Evolutionary conservation across 2,888 invertebrate species (phyloP).

Genomic region (Matsumyia berberina): DNA sequence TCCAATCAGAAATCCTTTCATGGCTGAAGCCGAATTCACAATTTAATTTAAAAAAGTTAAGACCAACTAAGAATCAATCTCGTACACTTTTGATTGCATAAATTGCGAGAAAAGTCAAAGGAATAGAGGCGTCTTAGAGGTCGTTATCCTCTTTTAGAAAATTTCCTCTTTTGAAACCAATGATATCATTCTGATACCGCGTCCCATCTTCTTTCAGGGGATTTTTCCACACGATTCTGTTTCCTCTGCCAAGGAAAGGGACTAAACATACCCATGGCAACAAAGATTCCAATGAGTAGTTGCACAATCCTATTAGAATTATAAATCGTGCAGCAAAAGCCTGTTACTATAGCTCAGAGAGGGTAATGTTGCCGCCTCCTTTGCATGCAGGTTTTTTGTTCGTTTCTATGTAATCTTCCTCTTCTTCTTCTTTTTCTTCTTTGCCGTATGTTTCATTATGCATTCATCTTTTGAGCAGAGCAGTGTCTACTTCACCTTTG

Average conservation of each 20-base stretch:
- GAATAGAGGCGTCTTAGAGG: not conserved
- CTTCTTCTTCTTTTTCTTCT: not conserved
- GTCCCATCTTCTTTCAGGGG: not conserved
- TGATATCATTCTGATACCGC: not conserved
- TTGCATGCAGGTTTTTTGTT: constrained; percentile 8
- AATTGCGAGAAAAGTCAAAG: no score
- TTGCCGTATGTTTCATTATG: not conserved
- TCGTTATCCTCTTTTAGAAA: not conserved
- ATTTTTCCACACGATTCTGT: not conserved
- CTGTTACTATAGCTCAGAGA: constrained; percentile 12
- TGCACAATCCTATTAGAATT: constrained; percentile 49
- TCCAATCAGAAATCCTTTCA: no score
- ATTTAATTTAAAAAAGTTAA: no score
- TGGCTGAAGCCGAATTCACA: no score
- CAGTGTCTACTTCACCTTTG: constrained; percentile 22
- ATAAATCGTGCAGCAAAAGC: constrained; percentile 44
- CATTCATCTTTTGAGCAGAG: constrained; percentile 1
- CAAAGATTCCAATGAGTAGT: constrained; percentile 28
- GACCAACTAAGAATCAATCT: no score
- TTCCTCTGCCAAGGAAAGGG: not conserved
- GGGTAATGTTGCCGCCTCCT: constrained; percentile 7
- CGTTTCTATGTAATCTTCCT: constrained; percentile 3
- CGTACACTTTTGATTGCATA: no score
- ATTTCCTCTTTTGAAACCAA: not conserved
- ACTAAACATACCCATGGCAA: not conserved